A percentile compares a stretch with the other conserved stretches of the same genome.
phyloP scores from a whole-genome alignment of 1,140 invertebrate species.

The Drosophila malerkotliana region DNA sequence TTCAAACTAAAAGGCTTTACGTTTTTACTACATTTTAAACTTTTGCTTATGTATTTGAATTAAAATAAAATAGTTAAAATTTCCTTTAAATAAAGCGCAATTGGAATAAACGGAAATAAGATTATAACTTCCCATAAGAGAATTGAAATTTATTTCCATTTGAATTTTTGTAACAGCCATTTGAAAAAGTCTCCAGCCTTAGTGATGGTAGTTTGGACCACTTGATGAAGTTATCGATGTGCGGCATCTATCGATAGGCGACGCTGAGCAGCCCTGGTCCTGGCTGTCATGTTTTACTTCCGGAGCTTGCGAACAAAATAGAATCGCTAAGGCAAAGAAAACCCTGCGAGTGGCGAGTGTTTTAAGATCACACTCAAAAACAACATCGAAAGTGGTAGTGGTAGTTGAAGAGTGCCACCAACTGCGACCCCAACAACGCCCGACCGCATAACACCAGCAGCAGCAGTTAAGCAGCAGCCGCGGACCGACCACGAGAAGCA shows the following conservation, averaged over 20 bases:
- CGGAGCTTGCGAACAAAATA: slow-evolving; percentile 78
- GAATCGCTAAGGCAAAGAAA: slow-evolving; percentile 74
- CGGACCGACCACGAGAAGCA: slow-evolving; percentile 34
- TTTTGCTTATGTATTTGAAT: too few relatives aligned
- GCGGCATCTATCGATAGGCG: not conserved
- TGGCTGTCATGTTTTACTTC: slow-evolving; percentile 75
- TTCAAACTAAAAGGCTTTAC: too few relatives aligned
- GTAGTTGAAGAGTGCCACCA: slow-evolving; percentile 82
- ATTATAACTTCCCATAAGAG: too few relatives aligned
- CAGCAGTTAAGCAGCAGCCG: slow-evolving; percentile 50
- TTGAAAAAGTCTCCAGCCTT: not conserved
- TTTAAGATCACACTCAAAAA: slow-evolving; percentile 84
- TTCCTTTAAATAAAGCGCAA: too few relatives aligned
- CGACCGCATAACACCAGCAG: slow-evolving; percentile 21
- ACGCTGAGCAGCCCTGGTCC: not conserved
- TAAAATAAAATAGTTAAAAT: too few relatives aligned
- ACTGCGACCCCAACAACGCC: slow-evolving; percentile 57
- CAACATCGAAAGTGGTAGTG: slow-evolving; percentile 79
- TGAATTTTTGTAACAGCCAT: too few relatives aligned
- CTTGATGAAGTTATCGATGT: not conserved
- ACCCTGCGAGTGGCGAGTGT: slow-evolving; percentile 83
- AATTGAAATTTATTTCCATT: too few relatives aligned
- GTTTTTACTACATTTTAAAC: too few relatives aligned
- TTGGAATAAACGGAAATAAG: too few relatives aligned
- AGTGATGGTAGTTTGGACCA: not conserved